Percentiles rank a stretch among this genome's conserved stretches.
phyloP scores from a whole-genome alignment of 2,888 invertebrate genomes.

The Nebria salina region DNA sequence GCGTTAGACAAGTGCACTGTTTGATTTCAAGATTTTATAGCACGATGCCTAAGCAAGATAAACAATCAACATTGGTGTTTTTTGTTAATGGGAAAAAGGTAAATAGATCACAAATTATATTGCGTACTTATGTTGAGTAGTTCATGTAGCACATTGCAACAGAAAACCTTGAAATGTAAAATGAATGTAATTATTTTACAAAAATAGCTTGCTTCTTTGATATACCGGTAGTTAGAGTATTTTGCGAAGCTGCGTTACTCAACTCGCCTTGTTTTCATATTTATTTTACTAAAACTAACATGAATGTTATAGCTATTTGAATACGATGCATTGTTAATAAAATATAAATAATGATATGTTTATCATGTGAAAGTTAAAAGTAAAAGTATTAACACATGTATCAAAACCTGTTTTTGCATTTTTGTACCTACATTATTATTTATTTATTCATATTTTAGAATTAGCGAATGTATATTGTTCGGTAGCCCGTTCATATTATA shows the following conservation, averaged over 20 bases:
- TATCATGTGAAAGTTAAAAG: too few relatives aligned
- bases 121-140: background rate
- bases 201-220: too few relatives aligned
- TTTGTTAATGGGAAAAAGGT: slow-evolving; percentile 67
- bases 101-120: slow-evolving; percentile 47
- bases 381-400: too few relatives aligned
- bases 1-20: slow-evolving; percentile 6
- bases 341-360: too few relatives aligned
- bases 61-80: slow-evolving; percentile 53
- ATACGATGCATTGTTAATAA: too few relatives aligned
- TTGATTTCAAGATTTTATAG: background rate
- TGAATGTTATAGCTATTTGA: too few relatives aligned
- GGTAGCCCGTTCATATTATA: too few relatives aligned
- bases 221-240: background rate
- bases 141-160: background rate
- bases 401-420: too few relatives aligned
- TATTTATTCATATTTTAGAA: too few relatives aligned
- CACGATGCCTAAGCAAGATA: background rate
- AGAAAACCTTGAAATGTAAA: background rate
- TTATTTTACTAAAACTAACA: background rate
- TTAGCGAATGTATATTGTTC: too few relatives aligned
- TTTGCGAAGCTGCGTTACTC: background rate
- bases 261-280: background rate
- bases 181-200: background rate
- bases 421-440: too few relatives aligned